Conservation (phyloP, 37 sponge, comb jelly and placozoan species). For the Diacarnus erythraeanus region DNA sequence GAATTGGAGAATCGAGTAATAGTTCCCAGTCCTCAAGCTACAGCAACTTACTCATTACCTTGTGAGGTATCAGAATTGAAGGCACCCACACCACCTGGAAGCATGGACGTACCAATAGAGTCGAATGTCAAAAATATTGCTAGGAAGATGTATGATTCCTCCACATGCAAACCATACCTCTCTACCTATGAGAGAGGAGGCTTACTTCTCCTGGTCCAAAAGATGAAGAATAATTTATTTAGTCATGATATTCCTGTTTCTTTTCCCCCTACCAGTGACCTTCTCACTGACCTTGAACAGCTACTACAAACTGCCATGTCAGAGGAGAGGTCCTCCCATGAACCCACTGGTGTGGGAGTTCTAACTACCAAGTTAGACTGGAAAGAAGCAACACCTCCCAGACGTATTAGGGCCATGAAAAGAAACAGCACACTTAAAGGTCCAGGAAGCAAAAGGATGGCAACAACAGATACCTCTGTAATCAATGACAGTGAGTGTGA, state of each 20-base stretch:
- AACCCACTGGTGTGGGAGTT: conserved; percentile 26
- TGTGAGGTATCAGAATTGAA: not conserved
- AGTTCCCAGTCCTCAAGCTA: too few relatives aligned
- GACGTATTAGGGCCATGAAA: not conserved
- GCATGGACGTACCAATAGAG: not conserved
- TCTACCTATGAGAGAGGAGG: conserved; percentile 25
- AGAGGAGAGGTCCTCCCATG: not conserved
- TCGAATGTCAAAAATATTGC: not conserved
- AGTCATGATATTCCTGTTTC: conserved; percentile 20
- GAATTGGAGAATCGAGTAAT: not conserved
- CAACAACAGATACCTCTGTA: too few relatives aligned
- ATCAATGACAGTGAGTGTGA: too few relatives aligned
- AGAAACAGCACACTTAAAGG: not conserved
- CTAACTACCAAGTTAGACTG: not conserved
- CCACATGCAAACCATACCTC: conserved; percentile 10
- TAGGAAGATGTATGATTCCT: not conserved
- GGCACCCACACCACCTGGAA: not conserved
- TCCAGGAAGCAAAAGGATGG: not conserved
- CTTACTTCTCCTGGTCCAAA: conserved; percentile 15
- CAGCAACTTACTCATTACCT: too few relatives aligned
- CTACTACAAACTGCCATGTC: conserved; percentile 20
- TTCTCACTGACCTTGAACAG: not conserved
- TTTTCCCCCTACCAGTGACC: not conserved
- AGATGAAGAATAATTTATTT: conserved; percentile 34
- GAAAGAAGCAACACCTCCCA: not conserved